A percentile compares a stretch with the other conserved stretches of the same genome.
phyloP scores from a whole-genome alignment of 2,888 invertebrate species.

The Luperina nickerlii region DNA sequence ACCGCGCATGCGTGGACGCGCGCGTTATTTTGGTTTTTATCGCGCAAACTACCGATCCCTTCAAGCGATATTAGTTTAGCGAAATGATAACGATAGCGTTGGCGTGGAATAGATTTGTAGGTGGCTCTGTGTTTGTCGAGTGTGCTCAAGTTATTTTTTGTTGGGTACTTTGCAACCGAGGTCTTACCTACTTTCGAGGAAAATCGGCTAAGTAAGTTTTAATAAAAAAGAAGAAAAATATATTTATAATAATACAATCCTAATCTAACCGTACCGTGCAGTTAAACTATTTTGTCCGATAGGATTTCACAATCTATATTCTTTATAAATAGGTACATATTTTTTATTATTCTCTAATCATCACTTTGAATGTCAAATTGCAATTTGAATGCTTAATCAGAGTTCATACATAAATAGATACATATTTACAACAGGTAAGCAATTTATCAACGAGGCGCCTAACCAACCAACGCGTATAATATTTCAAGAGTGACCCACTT shows the following conservation, averaged over 20 bases:
- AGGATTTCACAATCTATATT: neutral
- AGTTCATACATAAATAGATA: neutral
- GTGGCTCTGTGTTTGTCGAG: slow-evolving; percentile 6
- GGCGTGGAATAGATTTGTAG: slow-evolving; percentile 40
- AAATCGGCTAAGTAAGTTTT: neutral
- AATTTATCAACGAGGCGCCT: neutral
- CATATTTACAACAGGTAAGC: slow-evolving; percentile 4
- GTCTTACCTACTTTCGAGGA: too few species aligned
- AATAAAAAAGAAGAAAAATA: neutral
- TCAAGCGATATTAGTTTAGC: slow-evolving; percentile 92
- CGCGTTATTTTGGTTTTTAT: slow-evolving; percentile 83
- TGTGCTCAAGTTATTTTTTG: neutral
- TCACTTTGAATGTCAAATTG: neutral
- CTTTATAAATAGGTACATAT: neutral
- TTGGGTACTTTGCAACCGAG: too few species aligned
- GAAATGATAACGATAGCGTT: slow-evolving; percentile 69
- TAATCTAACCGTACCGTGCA: neutral
- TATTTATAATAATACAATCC: neutral
- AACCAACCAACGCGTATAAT: slow-evolving; percentile 4
- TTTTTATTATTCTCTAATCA: neutral
- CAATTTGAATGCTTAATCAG: neutral
- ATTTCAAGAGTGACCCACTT: slow-evolving; percentile 40
- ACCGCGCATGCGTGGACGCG: slow-evolving; percentile 82
- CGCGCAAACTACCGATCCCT: slow-evolving; percentile 74
- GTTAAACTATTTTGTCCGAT: neutral